A percentile compares a stretch with the other conserved stretches of the same genome.
These are phyloP conservation scores for Serranochromis macrocephalus DNA, from an alignment of 2,113 vertebrate species.

Conservation along the genomic window DNA sequence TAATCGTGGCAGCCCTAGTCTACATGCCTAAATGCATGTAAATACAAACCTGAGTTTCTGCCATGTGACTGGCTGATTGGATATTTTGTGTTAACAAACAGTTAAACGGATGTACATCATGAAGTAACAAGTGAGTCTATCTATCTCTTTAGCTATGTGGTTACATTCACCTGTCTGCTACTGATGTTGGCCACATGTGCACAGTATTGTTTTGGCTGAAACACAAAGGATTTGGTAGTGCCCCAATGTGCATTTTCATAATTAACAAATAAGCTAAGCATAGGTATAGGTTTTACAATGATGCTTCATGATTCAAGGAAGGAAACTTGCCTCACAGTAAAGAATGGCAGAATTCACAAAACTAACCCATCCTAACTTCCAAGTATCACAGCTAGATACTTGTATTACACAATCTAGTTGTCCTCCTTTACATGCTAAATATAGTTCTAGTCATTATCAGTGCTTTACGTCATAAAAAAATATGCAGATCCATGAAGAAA, in stretches of 20 bases:
- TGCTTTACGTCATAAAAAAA: slow-evolving; percentile 19
- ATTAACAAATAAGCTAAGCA: not conserved
- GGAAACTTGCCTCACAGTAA: not conserved
- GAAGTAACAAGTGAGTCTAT: not conserved
- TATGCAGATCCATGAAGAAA: slow-evolving; percentile 5
- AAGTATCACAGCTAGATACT: not conserved
- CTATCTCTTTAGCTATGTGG: not conserved
- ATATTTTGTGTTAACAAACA: not conserved
- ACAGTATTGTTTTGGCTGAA: not conserved
- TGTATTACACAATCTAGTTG: not conserved
- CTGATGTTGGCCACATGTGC: not conserved
- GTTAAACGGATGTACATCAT: not conserved
- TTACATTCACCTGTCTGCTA: not conserved
- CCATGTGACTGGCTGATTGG: not conserved
- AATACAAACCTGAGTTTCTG: not conserved
- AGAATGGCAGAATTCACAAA: not conserved
- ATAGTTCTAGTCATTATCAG: not conserved
- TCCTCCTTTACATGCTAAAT: slow-evolving; percentile 6
- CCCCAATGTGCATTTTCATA: not conserved
- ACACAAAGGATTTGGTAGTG: not conserved
- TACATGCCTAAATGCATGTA: not conserved
- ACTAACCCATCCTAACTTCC: not conserved
- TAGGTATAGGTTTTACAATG: not conserved
- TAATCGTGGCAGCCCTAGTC: no score
- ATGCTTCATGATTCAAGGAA: not conserved